Evolutionary conservation across 23 tunicate genomes (phyloP).

Genomic region (Halocynthia roretzi): DNA sequence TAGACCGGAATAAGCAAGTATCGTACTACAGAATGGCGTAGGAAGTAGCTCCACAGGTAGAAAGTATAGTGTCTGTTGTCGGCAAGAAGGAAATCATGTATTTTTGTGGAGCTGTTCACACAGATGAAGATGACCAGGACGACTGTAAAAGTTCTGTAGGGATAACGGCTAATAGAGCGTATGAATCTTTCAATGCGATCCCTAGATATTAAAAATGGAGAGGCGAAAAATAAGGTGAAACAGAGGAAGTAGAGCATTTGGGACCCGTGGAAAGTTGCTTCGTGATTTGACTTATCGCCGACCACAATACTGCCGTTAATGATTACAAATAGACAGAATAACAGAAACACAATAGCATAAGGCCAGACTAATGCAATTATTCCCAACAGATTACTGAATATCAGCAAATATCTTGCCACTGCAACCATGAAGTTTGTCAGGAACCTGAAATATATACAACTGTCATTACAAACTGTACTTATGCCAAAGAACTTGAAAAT

Average conservation of each 20-base stretch:
- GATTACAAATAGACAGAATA: slow-evolving; percentile 42
- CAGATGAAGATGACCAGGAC: not conserved
- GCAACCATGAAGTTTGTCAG: slow-evolving; percentile 41
- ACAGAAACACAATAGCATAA: slow-evolving; percentile 27
- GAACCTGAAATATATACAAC: slow-evolving; percentile 37
- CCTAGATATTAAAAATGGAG: slow-evolving; percentile 43
- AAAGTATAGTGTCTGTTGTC: slow-evolving; percentile 90
- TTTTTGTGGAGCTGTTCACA: slow-evolving; percentile 22
- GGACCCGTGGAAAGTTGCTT: slow-evolving; percentile 45
- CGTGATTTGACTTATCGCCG: slow-evolving; percentile 71
- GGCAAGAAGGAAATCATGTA: slow-evolving; percentile 74
- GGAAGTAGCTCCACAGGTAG: slow-evolving; percentile 52
- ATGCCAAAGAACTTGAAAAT: not conserved
- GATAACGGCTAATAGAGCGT: not conserved
- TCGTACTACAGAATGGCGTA: slow-evolving; percentile 36
- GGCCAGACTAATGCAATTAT: slow-evolving; percentile 40
- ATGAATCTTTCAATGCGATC: slow-evolving; percentile 36
- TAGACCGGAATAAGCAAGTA: slow-evolving; percentile 48
- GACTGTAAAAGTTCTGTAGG: slow-evolving; percentile 19
- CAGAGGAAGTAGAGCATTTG: slow-evolving; percentile 61
- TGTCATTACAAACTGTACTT: not conserved
- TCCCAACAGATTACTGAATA: slow-evolving; percentile 27
- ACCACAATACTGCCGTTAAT: slow-evolving; percentile 72
- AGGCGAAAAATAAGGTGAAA: slow-evolving; percentile 48
- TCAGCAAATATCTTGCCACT: slow-evolving; percentile 51